These are phyloP conservation scores for Sycon ciliatum DNA, from an alignment of 37 sponge, comb jelly and placozoan species.

Conservation along the genomic window DNA sequence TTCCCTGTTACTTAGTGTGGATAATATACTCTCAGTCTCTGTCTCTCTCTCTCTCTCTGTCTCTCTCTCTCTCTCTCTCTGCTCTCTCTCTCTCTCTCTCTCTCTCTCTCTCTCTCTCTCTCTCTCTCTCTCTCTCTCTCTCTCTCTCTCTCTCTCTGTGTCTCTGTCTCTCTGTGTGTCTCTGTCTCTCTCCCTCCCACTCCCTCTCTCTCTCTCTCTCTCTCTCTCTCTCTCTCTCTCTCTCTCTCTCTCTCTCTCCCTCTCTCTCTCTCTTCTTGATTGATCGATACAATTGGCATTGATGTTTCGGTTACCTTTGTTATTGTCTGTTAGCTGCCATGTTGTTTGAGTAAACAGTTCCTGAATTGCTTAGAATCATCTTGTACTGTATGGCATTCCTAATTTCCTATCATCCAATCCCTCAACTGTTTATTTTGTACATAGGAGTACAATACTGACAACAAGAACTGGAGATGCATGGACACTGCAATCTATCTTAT, in stretches of 20 bases:
- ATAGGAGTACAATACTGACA: conserved; percentile 66
- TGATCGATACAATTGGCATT: too few species aligned
- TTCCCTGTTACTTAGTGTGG: too few species aligned
- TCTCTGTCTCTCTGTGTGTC: neutral
- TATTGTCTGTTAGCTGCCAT: too few species aligned
- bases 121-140: neutral
- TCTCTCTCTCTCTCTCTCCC: too few species aligned
- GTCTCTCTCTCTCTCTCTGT: neutral
- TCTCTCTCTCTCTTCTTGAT: too few species aligned
- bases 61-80: neutral
- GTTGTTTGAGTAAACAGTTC: neutral
- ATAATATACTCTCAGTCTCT: neutral
- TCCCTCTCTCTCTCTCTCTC: too few species aligned
- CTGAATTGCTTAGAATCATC: neutral
- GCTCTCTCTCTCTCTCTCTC: neutral
- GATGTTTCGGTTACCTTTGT: too few species aligned
- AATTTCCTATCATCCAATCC: neutral
- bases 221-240: too few species aligned
- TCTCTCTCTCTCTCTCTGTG: neutral
- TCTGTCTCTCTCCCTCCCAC: too few species aligned
- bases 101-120: neutral
- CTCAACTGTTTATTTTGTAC: too few species aligned
- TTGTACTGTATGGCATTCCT: too few species aligned
- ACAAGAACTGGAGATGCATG: conserved; percentile 77
- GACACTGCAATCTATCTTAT: conserved; percentile 88